Evolutionary conservation across 2,797 vertebrate species (phyloP), one percentile per base, ranked within the genome.

Genomic region (Telmatherina bonti): DNA sequence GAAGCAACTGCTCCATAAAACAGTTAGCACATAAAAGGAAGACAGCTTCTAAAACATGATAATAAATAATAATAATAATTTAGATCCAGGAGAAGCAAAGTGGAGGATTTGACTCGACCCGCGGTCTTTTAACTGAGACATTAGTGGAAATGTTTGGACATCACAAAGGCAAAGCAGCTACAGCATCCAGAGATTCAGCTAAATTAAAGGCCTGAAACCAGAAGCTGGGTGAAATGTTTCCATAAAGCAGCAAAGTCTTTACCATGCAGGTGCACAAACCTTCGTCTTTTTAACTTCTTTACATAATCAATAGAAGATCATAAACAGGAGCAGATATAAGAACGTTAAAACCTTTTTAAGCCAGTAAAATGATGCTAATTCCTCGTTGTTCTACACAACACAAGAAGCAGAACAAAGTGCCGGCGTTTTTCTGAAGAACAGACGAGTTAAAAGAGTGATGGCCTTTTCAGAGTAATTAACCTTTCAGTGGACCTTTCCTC

Each of bases 401-500:
- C 2, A 0, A 54, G n/a, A 3, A 15, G 29, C 38, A 38, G 13
- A 65, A 61, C 35, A 63, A 36, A 64, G 18, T 64, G 35, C 3
- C 13, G 5, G 36, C 15, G 13, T n/a, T 41, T 78, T 81, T 74
- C 45, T 74, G 59, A 70, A 75, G 70, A 86, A 66, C 11, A 30
- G 62, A 67, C 70, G 74, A 64, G 29, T 65, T 49, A 67, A 68
- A 51, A 72, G 61, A 70, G 2, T 12, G 54, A 74, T 62, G 53
- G n/a, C 26, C 59, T 27, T 54, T 76, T 76, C 36, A 30, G 27
- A 6, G 33, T 31, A 57, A 64, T 71, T 49, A 9, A 62, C 71
- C 62, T 53, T 79, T 69, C 70, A 74, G 16, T 38, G 38, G 36
- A 72, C 30, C 63, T 78, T 86, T 76, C 52, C 22, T 62, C 73